Percentiles rank a stretch among this genome's conserved stretches.
Conservation (phyloP, 2,888 invertebrate genomes). For the Stegana nigrithorax region DNA sequence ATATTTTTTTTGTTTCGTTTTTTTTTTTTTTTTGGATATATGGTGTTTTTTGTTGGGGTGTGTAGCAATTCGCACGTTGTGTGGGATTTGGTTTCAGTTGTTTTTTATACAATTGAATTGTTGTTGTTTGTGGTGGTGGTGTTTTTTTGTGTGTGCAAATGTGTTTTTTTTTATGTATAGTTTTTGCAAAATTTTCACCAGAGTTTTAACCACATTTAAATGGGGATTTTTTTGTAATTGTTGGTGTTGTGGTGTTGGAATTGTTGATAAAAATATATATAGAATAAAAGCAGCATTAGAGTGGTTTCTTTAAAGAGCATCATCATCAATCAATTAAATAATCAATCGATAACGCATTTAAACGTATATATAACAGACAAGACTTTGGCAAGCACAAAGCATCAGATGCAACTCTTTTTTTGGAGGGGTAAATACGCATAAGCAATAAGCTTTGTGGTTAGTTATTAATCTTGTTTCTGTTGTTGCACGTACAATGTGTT, state of each 20-base stretch:
- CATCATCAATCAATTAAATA: too few relatives aligned
- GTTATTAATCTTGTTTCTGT: too few relatives aligned
- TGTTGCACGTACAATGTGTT: background rate
- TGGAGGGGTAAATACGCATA: slow-evolving; percentile 23
- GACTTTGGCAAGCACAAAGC: slow-evolving; percentile 19
- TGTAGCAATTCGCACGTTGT: slow-evolving; percentile 35
- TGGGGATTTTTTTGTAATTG: slow-evolving; percentile 44
- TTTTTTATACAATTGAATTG: slow-evolving; percentile 22
- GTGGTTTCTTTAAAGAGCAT: slow-evolving; percentile 44
- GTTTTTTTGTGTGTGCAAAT: slow-evolving; percentile 17
- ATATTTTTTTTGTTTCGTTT: slow-evolving; percentile 50
- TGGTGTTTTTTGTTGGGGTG: slow-evolving; percentile 37
- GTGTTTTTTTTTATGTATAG: slow-evolving; percentile 20
- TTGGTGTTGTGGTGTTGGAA: background rate
- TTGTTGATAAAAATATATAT: slow-evolving; percentile 51
- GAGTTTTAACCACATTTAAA: slow-evolving; percentile 23
- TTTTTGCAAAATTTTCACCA: slow-evolving; percentile 27
- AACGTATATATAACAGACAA: slow-evolving; percentile 18
- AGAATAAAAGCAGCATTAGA: slow-evolving; percentile 65
- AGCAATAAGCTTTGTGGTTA: background rate
- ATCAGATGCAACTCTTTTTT: slow-evolving; percentile 21
- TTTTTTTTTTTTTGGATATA: slow-evolving; percentile 44
- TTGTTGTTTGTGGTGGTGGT: slow-evolving; percentile 14
- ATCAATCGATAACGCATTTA: background rate
- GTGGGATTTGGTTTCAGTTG: slow-evolving; percentile 41